phyloP scores from a whole-genome alignment of 2,113 vertebrate species.

The Sterna hirundo region DNA sequence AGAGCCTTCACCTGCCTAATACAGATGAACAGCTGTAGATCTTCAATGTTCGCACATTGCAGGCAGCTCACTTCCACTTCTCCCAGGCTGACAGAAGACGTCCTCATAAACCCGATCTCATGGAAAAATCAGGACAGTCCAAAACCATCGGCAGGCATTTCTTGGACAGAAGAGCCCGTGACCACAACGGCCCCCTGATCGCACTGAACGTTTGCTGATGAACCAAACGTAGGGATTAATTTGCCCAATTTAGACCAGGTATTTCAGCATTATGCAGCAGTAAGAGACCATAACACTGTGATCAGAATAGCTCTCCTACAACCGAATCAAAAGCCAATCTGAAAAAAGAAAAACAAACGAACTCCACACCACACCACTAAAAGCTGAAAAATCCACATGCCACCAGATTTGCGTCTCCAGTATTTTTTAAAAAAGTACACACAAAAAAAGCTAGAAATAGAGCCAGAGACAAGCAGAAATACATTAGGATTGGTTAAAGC shows the following conservation, averaged over 20 bases:
- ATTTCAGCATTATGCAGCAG: neutral
- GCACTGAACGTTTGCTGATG: neutral
- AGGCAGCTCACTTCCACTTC: neutral
- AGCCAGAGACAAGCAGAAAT: neutral
- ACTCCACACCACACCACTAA: neutral
- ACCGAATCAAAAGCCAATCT: neutral
- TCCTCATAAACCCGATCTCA: neutral
- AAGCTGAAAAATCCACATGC: neutral
- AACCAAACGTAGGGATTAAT: neutral
- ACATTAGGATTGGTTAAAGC: neutral
- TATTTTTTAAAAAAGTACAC: neutral
- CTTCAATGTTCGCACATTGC: accelerated
- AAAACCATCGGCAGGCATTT: neutral
- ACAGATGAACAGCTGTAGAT: neutral
- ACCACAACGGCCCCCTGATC: neutral
- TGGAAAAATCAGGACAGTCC: neutral
- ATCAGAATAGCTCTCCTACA: neutral
- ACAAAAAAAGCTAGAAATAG: neutral
- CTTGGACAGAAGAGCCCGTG: neutral
- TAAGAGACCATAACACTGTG: neutral
- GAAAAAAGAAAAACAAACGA: neutral
- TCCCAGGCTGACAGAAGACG: neutral
- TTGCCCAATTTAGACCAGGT: neutral
- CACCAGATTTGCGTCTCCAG: neutral
- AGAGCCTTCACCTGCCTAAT: neutral